Conservation (phyloP, 2,888 invertebrate genomes). For the Drosophila siamana region DNA sequence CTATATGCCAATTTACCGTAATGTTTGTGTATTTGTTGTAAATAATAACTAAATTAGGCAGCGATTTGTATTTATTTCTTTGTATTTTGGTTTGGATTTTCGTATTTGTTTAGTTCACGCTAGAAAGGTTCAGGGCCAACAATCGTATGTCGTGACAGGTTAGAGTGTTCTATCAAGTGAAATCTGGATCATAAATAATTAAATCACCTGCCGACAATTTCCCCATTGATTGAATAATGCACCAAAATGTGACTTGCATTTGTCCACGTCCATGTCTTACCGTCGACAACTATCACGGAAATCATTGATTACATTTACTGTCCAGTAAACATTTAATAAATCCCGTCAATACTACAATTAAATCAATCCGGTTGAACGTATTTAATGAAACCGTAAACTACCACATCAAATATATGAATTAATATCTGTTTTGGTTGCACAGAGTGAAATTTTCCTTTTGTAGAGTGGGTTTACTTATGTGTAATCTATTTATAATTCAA, state of each 20-base stretch:
- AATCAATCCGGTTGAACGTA: background rate
- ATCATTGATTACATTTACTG: constrained; percentile 21
- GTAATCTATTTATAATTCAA: too few relatives aligned
- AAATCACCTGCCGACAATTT: constrained; percentile 23
- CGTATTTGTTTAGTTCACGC: constrained; percentile 15
- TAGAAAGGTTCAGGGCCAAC: constrained; percentile 40
- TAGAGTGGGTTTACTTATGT: too few relatives aligned
- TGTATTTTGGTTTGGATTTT: background rate
- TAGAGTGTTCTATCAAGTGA: constrained; percentile 19
- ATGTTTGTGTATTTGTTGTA: constrained; percentile 67
- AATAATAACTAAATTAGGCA: constrained; percentile 76
- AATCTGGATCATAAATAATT: constrained; percentile 36
- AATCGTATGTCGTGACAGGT: constrained; percentile 34
- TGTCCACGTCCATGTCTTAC: constrained; percentile 13
- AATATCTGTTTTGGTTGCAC: background rate
- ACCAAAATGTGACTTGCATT: constrained; percentile 36
- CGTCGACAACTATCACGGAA: constrained; percentile 11
- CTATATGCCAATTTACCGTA: constrained; percentile 70
- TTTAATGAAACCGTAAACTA: background rate
- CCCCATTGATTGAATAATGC: constrained; percentile 11
- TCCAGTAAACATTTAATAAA: constrained; percentile 17
- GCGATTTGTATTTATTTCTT: constrained; percentile 42
- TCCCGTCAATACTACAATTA: background rate
- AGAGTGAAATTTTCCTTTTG: too few relatives aligned
- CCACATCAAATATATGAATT: background rate